Percentiles rank a stretch among this genome's conserved stretches.
phyloP scores from a whole-genome alignment of 2,888 invertebrate genomes.

The Gnatocerus cornutus region DNA sequence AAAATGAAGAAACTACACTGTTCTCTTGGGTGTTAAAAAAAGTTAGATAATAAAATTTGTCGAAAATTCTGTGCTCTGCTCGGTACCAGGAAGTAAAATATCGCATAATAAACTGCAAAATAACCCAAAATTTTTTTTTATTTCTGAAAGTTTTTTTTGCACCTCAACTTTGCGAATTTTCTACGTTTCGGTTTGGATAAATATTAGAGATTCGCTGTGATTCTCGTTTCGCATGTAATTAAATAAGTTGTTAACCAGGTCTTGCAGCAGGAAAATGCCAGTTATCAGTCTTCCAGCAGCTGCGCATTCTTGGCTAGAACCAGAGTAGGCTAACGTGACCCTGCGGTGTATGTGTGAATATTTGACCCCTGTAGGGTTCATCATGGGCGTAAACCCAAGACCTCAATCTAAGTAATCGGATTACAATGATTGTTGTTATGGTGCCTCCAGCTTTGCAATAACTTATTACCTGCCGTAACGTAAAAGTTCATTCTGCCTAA shows the following conservation, averaged over 20 bases:
- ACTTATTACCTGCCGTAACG: conserved; percentile 41
- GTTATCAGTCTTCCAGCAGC: conserved; percentile 4
- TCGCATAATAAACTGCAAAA: no score
- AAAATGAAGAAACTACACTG: no score
- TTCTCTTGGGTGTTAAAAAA: no score
- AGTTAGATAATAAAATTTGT: no score
- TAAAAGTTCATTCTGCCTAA: conserved; percentile 44
- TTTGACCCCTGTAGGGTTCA: conserved; percentile 45
- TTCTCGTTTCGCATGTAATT: not conserved
- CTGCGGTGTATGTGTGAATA: conserved; percentile 40
- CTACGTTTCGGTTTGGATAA: no score
- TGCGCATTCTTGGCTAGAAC: conserved; percentile 24
- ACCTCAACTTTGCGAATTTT: no score
- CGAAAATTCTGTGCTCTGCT: no score
- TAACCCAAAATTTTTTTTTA: no score
- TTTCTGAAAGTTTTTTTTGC: no score
- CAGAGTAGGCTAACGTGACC: conserved; percentile 26
- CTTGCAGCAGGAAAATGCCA: not conserved
- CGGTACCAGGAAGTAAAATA: no score
- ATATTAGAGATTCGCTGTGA: no score
- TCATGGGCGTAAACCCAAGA: conserved; percentile 45
- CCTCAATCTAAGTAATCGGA: conserved; percentile 48
- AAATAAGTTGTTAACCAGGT: not conserved
- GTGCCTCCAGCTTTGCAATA: conserved; percentile 46
- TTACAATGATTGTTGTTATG: conserved; percentile 46